These are phyloP conservation scores for Atta texana DNA, from an alignment of 1,140 invertebrate genomes.

Conservation along the genomic window DNA sequence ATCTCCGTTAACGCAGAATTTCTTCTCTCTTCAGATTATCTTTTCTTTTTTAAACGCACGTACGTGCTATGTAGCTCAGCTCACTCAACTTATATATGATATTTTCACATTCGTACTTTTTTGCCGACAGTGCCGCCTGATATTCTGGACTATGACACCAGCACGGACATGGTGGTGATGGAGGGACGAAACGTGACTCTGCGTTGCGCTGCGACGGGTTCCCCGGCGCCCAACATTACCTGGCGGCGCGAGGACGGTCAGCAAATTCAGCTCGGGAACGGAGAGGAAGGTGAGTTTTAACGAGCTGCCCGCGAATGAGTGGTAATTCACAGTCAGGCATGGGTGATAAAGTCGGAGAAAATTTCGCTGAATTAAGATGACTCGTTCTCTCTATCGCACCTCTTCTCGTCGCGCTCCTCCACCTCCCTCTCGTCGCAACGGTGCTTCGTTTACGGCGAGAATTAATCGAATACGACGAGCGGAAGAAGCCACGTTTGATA, in stretches of 20 bases:
- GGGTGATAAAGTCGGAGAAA: conserved; percentile 33
- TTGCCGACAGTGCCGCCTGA: conserved; percentile 92
- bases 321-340: conserved; percentile 44
- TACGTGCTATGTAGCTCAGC: no score
- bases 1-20: background rate
- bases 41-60: background rate
- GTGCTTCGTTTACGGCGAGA: conserved; percentile 17
- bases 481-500: conserved; percentile 42
- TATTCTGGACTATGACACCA: conserved; percentile 94
- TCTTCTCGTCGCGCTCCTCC: background rate
- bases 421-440: background rate
- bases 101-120: conserved; percentile 25
- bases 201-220: conserved; percentile 92
- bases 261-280: conserved; percentile 88
- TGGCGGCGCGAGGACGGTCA: conserved; percentile 94
- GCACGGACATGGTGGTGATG: conserved; percentile 95
- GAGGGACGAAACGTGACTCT: conserved; percentile 95
- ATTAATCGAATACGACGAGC: conserved; percentile 56
- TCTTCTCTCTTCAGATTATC: background rate
- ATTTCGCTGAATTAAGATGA: conserved; percentile 51
- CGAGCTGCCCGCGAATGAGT: conserved; percentile 41
- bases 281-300: conserved; percentile 81
- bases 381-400: background rate
- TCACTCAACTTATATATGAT: no score
- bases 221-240: conserved; percentile 92